These are phyloP conservation scores for Rhineura floridana DNA, from an alignment of 2,113 vertebrate species.

Conservation along the genomic window DNA sequence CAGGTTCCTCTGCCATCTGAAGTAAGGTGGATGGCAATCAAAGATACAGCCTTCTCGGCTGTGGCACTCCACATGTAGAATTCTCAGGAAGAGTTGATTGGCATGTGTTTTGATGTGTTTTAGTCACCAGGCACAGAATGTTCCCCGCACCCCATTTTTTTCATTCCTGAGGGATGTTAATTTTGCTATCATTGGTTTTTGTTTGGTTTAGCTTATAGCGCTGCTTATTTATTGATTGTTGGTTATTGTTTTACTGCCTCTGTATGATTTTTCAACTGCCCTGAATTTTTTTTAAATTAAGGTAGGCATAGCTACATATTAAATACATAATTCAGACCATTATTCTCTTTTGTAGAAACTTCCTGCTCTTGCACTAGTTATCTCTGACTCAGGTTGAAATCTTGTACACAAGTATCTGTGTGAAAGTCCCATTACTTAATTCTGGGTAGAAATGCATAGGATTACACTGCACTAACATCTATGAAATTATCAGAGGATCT, in stretches of 20 bases:
- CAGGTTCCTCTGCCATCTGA: neutral
- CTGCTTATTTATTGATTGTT: neutral
- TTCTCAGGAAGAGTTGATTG: too few species aligned
- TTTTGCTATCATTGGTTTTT: neutral
- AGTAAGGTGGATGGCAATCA: neutral
- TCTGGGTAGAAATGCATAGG: neutral
- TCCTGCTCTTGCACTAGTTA: neutral
- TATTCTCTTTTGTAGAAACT: neutral
- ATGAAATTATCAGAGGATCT: slow-evolving; percentile 3
- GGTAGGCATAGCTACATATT: too few species aligned
- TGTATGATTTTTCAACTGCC: neutral
- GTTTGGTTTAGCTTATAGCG: neutral
- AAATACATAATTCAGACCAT: too few species aligned
- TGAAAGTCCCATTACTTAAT: neutral
- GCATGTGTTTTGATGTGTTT: too few species aligned
- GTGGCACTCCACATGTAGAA: too few species aligned
- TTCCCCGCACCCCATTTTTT: neutral
- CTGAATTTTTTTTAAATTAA: neutral
- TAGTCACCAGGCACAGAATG: too few species aligned
- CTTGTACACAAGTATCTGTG: neutral
- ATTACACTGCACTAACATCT: neutral
- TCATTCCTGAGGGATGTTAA: neutral
- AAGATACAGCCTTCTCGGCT: too few species aligned
- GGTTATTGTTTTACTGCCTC: neutral
- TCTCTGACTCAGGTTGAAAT: neutral